These are phyloP conservation scores for Butorides virescens DNA, from an alignment of 2,113 vertebrate genomes.

Conservation along the genomic window DNA sequence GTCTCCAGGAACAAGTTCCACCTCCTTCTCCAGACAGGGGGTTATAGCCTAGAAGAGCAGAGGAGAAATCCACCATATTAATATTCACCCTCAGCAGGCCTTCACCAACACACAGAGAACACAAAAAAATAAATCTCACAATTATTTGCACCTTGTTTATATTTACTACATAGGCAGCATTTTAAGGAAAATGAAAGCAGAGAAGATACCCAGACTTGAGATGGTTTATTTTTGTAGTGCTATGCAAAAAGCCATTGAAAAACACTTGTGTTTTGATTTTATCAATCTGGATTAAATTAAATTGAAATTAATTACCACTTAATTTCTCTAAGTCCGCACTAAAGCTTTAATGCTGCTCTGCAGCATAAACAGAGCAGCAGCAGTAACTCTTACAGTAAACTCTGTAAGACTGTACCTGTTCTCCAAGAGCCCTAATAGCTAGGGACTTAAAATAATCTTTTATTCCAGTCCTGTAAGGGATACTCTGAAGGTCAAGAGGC, in stretches of 20 bases:
- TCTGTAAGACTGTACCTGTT: background rate
- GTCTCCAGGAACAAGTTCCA: slow-evolving; percentile 87
- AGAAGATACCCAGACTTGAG: background rate
- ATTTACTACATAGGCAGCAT: background rate
- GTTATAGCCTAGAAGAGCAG: slow-evolving; percentile 82
- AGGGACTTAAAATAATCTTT: background rate
- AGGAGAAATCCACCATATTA: background rate
- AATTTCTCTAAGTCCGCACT: background rate
- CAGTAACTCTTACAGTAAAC: background rate
- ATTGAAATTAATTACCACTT: background rate
- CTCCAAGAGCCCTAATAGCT: background rate
- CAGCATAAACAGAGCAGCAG: background rate
- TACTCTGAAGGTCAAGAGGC: background rate
- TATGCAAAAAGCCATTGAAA: background rate
- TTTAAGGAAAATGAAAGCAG: background rate
- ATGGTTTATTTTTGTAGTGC: background rate
- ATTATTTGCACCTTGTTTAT: background rate
- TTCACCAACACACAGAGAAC: background rate
- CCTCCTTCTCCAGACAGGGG: slow-evolving; percentile 89
- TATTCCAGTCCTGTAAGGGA: background rate
- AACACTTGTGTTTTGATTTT: background rate
- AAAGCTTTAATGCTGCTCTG: background rate
- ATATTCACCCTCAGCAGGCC: background rate
- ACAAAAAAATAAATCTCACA: background rate
- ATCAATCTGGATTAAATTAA: background rate